Conservation (phyloP, 2,797 vertebrate genomes). For the Peromyscus aztecus region DNA sequence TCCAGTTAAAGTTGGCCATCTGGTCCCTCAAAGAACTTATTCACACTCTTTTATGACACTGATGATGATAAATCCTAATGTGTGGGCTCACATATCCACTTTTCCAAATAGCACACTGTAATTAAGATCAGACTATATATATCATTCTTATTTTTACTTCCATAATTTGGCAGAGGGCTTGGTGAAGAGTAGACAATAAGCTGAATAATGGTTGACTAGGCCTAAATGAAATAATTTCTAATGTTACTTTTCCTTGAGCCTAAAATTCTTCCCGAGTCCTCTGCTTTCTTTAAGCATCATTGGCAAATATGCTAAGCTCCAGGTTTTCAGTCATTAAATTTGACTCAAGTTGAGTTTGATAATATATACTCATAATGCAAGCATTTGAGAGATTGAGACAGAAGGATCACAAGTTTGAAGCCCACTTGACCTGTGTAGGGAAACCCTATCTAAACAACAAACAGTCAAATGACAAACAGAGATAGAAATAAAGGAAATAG, state of each 20-base stretch:
- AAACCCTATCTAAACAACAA: neutral
- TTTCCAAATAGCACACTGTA: neutral
- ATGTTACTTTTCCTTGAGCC: neutral
- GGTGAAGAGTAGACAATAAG: neutral
- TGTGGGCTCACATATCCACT: neutral
- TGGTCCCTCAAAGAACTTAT: neutral
- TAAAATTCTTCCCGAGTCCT: neutral
- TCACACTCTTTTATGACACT: neutral
- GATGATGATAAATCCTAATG: neutral
- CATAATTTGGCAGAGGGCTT: neutral
- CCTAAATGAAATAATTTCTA: neutral
- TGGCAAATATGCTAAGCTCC: neutral
- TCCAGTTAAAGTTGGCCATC: neutral
- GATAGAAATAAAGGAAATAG: neutral
- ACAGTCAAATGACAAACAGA: neutral
- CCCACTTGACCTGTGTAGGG: neutral
- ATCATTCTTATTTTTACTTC: slow-evolving; percentile 37
- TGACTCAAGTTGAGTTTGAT: neutral
- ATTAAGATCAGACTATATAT: neutral
- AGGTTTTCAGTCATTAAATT: neutral
- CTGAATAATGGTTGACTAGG: neutral
- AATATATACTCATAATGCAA: neutral
- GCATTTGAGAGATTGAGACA: neutral
- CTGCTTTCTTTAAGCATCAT: neutral
- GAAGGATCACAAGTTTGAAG: neutral